These are phyloP conservation scores for Triplophysa bombifrons DNA, from an alignment of 2,797 vertebrate species.

Conservation along the genomic window DNA sequence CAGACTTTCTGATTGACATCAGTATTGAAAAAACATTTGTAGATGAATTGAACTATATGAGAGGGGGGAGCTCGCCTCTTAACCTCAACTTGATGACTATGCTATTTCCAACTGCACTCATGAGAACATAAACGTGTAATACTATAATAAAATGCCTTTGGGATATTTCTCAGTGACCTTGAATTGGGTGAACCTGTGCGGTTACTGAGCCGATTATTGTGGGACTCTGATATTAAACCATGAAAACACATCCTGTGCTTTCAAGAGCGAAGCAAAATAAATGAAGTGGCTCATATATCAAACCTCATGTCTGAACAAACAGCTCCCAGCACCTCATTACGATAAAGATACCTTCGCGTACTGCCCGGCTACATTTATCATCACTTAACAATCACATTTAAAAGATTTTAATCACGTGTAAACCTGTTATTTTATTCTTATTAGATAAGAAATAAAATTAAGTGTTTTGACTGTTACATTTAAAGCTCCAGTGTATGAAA, in stretches of 20 bases:
- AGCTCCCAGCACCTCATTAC: conserved; percentile 2
- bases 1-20: conserved; percentile 7
- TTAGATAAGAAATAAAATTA: background rate
- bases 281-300: background rate
- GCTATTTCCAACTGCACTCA: background rate
- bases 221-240: conserved; percentile 30
- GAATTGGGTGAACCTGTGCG: conserved; percentile 8
- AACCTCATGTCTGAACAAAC: background rate
- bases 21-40: background rate
- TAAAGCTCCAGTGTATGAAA: too few species aligned
- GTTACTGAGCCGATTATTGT: conserved; percentile 45
- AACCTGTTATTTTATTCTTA: background rate
- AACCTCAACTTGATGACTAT: background rate
- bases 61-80: background rate
- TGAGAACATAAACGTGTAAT: background rate
- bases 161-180: conserved; percentile 28
- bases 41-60: background rate
- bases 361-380: background rate
- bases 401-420: background rate
- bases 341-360: background rate
- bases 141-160: background rate
- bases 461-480: too few species aligned
- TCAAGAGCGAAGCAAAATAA: conserved; percentile 2
- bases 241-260: conserved; percentile 15
- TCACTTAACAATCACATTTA: background rate